These are phyloP conservation scores for Plecotus auritus DNA, from an alignment of 2,113 vertebrate species.

Conservation along the genomic window DNA sequence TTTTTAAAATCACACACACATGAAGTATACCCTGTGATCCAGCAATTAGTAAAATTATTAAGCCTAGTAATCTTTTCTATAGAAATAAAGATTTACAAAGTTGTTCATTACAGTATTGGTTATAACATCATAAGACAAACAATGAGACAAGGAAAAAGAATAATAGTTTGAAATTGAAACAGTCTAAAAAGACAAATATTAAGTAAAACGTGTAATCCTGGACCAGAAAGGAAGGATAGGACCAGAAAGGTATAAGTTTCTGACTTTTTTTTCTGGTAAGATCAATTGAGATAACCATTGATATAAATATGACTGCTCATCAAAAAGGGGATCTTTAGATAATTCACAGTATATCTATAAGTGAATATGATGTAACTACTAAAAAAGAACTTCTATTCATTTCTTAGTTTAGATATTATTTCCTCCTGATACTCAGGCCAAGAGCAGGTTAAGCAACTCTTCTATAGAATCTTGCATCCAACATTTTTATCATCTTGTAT, in stretches of 20 bases:
- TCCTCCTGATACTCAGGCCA: neutral
- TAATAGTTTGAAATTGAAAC: neutral
- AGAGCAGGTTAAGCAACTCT: neutral
- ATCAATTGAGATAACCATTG: neutral
- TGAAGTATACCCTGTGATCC: neutral
- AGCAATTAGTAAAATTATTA: neutral
- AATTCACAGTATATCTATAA: neutral
- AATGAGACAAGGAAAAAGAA: neutral
- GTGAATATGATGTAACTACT: neutral
- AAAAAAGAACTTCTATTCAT: neutral
- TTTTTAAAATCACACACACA: neutral
- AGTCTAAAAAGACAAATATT: neutral
- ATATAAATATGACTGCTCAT: neutral
- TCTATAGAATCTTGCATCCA: neutral
- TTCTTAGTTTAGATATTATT: neutral
- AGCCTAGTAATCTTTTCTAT: neutral
- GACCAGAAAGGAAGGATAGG: neutral
- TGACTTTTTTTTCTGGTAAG: neutral
- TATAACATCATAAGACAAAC: neutral
- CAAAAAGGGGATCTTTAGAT: neutral
- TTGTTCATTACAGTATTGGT: neutral
- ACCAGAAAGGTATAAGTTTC: neutral
- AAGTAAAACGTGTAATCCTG: neutral
- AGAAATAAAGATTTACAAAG: constrained; percentile 7
- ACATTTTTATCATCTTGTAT: neutral